Conservation (phyloP, 2,888 invertebrate genomes). For the Chironomus tentans region DNA sequence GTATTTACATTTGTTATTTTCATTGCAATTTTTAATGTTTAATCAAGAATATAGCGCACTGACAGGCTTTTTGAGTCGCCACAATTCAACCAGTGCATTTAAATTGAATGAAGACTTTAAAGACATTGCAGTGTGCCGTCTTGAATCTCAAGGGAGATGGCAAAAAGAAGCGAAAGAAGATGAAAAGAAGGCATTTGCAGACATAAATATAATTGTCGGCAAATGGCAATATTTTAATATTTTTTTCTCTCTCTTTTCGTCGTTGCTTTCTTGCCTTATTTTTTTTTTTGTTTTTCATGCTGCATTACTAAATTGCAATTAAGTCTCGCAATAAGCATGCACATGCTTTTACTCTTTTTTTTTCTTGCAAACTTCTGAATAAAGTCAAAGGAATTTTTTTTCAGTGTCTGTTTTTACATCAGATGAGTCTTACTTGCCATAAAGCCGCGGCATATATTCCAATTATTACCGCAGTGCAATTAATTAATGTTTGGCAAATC, state of each 20-base stretch:
- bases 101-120: no score
- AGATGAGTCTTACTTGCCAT: background rate
- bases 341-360: background rate
- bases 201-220: conserved; percentile 4
- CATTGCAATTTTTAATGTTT: background rate
- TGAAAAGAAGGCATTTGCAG: background rate
- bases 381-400: background rate
- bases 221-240: conserved; percentile 9
- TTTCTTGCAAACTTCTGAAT: no score
- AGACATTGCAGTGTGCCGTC: no score
- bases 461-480: background rate
- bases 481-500: conserved; percentile 8
- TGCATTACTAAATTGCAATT: conserved; percentile 22
- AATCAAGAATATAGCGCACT: background rate
- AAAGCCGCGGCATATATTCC: background rate
- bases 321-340: conserved; percentile 4
- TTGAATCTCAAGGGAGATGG: no score
- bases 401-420: background rate
- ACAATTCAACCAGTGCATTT: background rate
- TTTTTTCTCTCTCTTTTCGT: background rate
- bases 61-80: background rate
- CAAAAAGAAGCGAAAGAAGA: no score
- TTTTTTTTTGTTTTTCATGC: background rate
- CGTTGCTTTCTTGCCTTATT: background rate
- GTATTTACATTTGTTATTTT: no score